Conservation (phyloP, 2,888 invertebrate species). For the Seladonia tumulorum region DNA sequence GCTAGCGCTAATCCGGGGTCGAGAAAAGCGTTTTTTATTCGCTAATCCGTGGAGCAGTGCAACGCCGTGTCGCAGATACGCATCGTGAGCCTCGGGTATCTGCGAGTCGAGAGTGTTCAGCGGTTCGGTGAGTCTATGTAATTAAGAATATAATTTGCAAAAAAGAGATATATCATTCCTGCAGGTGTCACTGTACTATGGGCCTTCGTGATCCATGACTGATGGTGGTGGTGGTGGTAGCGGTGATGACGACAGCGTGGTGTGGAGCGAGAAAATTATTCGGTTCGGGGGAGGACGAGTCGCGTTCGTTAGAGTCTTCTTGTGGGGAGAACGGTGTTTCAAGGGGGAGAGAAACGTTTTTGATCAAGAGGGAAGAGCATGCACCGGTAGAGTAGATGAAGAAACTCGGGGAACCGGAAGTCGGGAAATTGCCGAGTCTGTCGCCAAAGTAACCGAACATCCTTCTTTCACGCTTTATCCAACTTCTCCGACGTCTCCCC, state of each 20-base stretch:
- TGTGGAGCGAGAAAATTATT: constrained; percentile 23
- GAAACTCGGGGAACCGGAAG: constrained; percentile 3
- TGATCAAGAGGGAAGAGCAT: constrained; percentile 30
- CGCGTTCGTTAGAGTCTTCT: constrained; percentile 2
- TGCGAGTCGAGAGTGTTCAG: constrained; percentile 30
- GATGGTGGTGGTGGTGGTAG: constrained; percentile 61
- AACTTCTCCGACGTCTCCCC: background rate
- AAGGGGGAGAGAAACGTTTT: constrained; percentile 10
- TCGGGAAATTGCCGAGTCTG: constrained; percentile 1
- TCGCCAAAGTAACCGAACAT: background rate
- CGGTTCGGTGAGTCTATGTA: constrained; percentile 38
- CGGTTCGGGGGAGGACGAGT: constrained; percentile 9
- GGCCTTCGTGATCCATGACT: constrained; percentile 69
- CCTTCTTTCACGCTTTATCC: background rate
- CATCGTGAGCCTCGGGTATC: constrained; percentile 22
- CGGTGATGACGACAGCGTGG: constrained; percentile 59
- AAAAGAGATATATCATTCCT: constrained; percentile 56
- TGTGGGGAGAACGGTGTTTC: background rate
- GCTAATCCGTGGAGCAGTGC: constrained; percentile 7
- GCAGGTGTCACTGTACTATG: constrained; percentile 66
- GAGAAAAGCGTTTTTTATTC: constrained; percentile 12
- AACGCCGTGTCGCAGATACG: constrained; percentile 3
- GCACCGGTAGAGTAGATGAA: constrained; percentile 9
- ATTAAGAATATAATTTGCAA: constrained; percentile 50
- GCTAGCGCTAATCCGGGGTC: background rate